Base-by-base conservation (phyloP, 1,140 invertebrate genomes). In the Calephelis virginiensis region DNA sequence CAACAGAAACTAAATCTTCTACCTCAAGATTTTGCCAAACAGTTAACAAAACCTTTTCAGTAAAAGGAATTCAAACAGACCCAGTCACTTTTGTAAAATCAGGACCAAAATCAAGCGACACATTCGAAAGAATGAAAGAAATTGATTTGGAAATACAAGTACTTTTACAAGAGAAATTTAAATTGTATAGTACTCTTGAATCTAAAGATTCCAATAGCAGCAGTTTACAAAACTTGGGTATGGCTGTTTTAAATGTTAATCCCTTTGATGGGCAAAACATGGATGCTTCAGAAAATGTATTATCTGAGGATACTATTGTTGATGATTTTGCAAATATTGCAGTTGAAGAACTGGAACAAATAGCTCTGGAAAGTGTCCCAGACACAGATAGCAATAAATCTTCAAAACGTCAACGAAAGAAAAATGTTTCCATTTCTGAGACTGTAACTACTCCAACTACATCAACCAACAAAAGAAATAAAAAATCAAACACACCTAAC, bases 131-230 rank as follows among this genome's bases (percentile, higher is more conserved):
- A 75, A 92, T 92, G 90, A 91, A 91, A 76, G 82, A 91, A 77
- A 92, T 92, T 61, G 91, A 92, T 74, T 76, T 90, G 71, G 88
- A 92, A 70, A 92, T 92, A 70, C 89, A 92, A 74, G 70, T 80
- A 43, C 79, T 92, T 65, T 47, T 92, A 40, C 89, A 91, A 84
- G 90, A 92, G 71, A 92, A 91, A 68, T 91, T 91, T 66, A 87
- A 91, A 74, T 65, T 92, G 13, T 92, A 92, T 49, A 90, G 73
- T 72, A 86, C 85, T 50, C 67, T 92, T 66, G 90, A 91, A 76
- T 68, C 72, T 38, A 88, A 81, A 73, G 74, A 80, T 40, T 63
- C 74, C 14, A 64, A 66, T 61, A 62, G 70, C 60, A 81, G 73
- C 13, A 70, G 76, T 10, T 74, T 82, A 66, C 77, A 84, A 56